Evolutionary conservation across 2,888 invertebrate genomes (phyloP).

Genomic region (Drosophila pegasa): DNA sequence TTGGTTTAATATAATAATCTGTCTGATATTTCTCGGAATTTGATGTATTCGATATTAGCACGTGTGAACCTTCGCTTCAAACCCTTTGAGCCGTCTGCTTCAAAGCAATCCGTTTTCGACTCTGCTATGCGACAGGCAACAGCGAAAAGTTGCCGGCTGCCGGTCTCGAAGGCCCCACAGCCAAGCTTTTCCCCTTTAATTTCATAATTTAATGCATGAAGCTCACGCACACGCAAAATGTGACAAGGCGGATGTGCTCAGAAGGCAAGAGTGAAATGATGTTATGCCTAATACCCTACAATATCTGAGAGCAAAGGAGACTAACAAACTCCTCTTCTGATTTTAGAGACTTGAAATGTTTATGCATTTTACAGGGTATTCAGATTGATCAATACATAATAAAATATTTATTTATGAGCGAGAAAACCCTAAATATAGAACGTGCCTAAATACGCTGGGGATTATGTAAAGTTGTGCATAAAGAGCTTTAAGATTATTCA

Average conservation of each 20-base stretch:
- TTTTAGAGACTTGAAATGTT: neutral
- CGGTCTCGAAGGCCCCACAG: neutral
- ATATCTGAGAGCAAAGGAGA: too few species aligned
- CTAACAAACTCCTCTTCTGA: neutral
- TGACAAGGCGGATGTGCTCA: slow-evolving; percentile 28
- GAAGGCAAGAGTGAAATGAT: neutral
- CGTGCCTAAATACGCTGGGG: neutral
- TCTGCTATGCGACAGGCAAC: slow-evolving; percentile 43
- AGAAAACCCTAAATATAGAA: neutral
- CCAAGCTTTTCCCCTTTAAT: neutral
- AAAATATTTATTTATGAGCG: neutral
- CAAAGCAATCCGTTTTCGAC: slow-evolving; percentile 51
- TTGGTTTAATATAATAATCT: neutral
- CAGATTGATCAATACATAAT: slow-evolving; percentile 3
- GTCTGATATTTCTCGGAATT: neutral
- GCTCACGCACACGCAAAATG: slow-evolving; percentile 56
- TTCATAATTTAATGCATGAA: slow-evolving; percentile 72
- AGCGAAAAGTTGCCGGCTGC: slow-evolving; percentile 20
- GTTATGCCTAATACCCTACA: slow-evolving; percentile 30
- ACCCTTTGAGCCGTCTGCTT: slow-evolving; percentile 39
- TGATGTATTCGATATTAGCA: neutral
- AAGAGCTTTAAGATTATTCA: neutral
- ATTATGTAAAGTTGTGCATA: neutral
- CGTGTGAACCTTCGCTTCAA: slow-evolving; percentile 25
- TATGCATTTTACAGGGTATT: neutral